Evolutionary conservation across 37 sponge, comb jelly and placozoan genomes (phyloP), one percentile per base, ranked within the genome.

Genomic region (Agelas oroides): DNA sequence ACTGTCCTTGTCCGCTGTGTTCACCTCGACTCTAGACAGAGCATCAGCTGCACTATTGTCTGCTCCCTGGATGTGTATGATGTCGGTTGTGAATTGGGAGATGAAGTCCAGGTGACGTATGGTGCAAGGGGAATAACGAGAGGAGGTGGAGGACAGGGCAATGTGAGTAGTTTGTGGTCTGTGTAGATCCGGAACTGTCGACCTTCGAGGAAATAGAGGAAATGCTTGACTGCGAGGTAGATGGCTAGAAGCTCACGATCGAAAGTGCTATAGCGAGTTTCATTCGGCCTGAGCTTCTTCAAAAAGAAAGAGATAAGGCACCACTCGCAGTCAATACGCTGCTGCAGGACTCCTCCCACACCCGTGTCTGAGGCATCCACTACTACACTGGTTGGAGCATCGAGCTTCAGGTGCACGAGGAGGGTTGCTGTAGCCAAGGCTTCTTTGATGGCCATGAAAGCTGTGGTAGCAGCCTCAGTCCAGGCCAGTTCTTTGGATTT

Each of bases 81-180:
- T 73, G 81, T 87, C 87, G 36, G 87, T 40, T 21, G 81, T 87
- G 75, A 90, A 90, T 64, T 85, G 86, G 0, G 86, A 85, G 56
- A 90, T 90, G 81, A 65, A 89, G 70, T 83, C 79, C 19, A 89
- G 74, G 58, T 89, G 90, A 46, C 90, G 73, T 5, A 30, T 71
- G 36, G 80, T 81, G 0, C 81, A 70, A 5, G 91, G 86, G 1
- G 86, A 68, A 38, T 79, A 71, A 20, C 34, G 37, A 30, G 70
- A 65, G 6, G 90, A 65, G 6, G 64, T 24, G 2, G 71, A 53
- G 27, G 36, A 0, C 53, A 80, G 53, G 12, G 81, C 85, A 56
- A 80, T 1, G 91, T 80, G 64, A 89, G 68, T 58, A 79, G 90
- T 55, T 83, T 89, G 79, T 89, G 84, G 67, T 89, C 84, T 20